Evolutionary conservation across 2,888 invertebrate genomes (phyloP).

Genomic region (Mimachlamys varia): DNA sequence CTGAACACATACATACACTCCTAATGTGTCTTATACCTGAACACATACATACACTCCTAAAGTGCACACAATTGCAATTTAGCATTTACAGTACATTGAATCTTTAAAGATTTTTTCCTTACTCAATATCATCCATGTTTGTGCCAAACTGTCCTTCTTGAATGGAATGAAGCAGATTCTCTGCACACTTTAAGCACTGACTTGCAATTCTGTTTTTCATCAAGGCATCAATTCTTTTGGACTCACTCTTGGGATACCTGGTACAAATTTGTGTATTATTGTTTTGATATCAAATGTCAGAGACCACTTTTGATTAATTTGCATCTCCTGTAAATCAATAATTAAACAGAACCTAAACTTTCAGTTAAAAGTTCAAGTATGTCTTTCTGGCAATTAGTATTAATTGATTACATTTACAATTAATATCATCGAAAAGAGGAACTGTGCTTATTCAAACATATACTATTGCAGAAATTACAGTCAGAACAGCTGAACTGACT

Average conservation of each 20-base stretch:
- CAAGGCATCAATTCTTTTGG: conserved; percentile 67
- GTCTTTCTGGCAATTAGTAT: too few species aligned
- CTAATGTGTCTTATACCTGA: too few species aligned
- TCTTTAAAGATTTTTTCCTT: neutral
- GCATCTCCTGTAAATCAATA: neutral
- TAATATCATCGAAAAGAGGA: too few species aligned
- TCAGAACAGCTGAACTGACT: too few species aligned
- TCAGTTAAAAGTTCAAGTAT: too few species aligned
- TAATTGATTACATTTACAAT: too few species aligned
- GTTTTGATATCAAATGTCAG: neutral
- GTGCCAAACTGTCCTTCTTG: conserved; percentile 66
- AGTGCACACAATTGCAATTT: too few species aligned
- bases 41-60: too few species aligned
- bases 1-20: too few species aligned
- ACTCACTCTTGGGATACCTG: conserved; percentile 74
- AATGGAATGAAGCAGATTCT: conserved; percentile 61
- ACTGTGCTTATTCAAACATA: too few species aligned
- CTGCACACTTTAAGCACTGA: conserved; percentile 59
- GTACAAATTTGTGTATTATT: neutral
- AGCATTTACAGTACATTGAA: too few species aligned
- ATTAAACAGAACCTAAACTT: neutral
- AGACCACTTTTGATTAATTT: neutral
- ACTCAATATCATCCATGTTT: conserved; percentile 62
- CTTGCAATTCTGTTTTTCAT: conserved; percentile 65
- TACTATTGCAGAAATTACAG: too few species aligned